Evolutionary conservation across 2,797 vertebrate genomes (phyloP).

Genomic region (Microchirus variegatus): DNA sequence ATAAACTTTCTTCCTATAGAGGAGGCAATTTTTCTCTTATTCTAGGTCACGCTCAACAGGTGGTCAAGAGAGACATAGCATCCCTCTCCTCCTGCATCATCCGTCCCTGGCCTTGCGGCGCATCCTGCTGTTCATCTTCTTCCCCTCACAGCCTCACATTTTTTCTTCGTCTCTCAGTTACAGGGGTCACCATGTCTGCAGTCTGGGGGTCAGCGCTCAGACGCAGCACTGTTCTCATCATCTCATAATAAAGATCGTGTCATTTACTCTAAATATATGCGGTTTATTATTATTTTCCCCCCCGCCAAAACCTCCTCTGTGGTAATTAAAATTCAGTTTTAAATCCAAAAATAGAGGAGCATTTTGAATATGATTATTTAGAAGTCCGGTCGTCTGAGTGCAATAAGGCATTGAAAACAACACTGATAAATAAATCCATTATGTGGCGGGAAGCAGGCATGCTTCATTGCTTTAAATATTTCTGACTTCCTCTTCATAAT

Average conservation of each 20-base stretch:
- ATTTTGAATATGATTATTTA: conserved; percentile 30
- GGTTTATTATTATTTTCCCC: background rate
- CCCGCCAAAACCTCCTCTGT: background rate
- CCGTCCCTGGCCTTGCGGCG: conserved; percentile 47
- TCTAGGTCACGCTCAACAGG: conserved; percentile 64
- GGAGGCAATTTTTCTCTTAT: conserved; percentile 45
- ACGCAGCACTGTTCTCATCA: background rate
- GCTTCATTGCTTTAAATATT: background rate
- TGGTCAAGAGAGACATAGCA: conserved; percentile 60
- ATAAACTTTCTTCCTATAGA: conserved; percentile 21
- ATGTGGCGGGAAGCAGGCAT: conserved; percentile 10
- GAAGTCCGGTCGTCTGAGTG: conserved; percentile 1
- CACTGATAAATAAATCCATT: conserved; percentile 51
- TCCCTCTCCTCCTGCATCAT: conserved; percentile 61
- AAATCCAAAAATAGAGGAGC: conserved; percentile 7
- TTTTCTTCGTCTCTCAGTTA: conserved; percentile 52
- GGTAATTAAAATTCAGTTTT: conserved; percentile 1
- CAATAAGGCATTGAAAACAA: conserved; percentile 32
- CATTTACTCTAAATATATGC: background rate
- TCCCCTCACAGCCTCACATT: conserved; percentile 32
- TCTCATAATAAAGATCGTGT: conserved; percentile 6
- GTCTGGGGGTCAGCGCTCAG: conserved; percentile 3
- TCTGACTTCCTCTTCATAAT: conserved; percentile 34
- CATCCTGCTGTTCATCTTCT: conserved; percentile 48
- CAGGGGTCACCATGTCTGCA: conserved; percentile 1